Conservation (phyloP, 1,140 invertebrate species). For the Mya arenaria region DNA sequence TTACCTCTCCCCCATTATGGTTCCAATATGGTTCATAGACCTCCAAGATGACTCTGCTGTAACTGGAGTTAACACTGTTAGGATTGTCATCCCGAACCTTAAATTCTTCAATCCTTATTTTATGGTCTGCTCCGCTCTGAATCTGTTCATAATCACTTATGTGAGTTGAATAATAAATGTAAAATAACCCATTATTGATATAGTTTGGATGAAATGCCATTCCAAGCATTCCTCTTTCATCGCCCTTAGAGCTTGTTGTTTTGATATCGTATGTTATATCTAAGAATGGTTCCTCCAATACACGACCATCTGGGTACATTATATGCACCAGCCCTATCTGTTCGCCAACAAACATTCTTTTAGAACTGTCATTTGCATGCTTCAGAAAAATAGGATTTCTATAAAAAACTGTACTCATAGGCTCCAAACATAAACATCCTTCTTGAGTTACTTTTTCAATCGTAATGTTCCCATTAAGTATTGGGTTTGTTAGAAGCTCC, state of each 20-base stretch:
- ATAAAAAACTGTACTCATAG: conserved; percentile 56
- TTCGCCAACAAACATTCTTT: conserved; percentile 75
- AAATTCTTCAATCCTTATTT: conserved; percentile 75
- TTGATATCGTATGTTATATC: conserved; percentile 58
- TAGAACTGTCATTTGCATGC: conserved; percentile 69
- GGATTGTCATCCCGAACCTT: conserved; percentile 55
- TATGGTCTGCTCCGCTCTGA: conserved; percentile 43
- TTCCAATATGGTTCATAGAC: conserved; percentile 76
- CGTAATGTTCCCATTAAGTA: conserved; percentile 63
- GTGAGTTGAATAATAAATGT: conserved; percentile 73
- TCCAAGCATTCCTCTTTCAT: conserved; percentile 77
- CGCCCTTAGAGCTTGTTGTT: conserved; percentile 56
- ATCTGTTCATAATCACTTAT: neutral
- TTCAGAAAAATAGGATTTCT: conserved; percentile 72
- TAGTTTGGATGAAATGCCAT: conserved; percentile 77
- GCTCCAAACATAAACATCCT: conserved; percentile 77
- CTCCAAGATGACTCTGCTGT: conserved; percentile 73
- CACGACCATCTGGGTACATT: conserved; percentile 66
- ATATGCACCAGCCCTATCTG: conserved; percentile 72
- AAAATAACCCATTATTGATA: conserved; percentile 71
- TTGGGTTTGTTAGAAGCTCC: conserved; percentile 65
- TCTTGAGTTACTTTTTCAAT: conserved; percentile 59
- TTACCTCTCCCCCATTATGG: conserved; percentile 80
- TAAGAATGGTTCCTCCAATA: conserved; percentile 63
- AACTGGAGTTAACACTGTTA: conserved; percentile 62